Conservation (phyloP, 2,113 vertebrate genomes). For the Polypterus bichir region DNA sequence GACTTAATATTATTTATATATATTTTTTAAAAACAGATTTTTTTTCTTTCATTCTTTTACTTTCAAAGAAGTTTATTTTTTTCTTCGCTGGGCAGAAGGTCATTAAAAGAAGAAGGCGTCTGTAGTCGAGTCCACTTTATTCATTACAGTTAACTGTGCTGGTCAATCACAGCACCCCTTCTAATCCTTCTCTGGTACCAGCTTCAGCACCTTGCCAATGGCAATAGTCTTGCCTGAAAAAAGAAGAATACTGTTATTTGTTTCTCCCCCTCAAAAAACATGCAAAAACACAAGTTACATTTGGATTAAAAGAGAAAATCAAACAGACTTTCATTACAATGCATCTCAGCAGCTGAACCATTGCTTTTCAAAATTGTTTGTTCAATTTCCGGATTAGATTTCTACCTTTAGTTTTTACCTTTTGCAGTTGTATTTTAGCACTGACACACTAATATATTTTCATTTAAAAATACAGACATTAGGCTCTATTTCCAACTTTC, state of each 20-base stretch:
- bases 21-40: constrained; percentile 42
- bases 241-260: constrained; percentile 2
- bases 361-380: too few species aligned
- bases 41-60: constrained; percentile 42
- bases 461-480: too few species aligned
- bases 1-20: constrained; percentile 49
- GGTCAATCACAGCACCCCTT: constrained; percentile 53
- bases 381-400: too few species aligned
- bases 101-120: constrained; percentile 63
- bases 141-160: constrained; percentile 64
- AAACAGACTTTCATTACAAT: too few species aligned
- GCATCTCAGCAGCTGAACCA: too few species aligned
- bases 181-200: constrained; percentile 99
- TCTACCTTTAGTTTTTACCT: too few species aligned
- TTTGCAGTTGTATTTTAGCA: too few species aligned
- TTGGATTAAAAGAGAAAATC: too few species aligned
- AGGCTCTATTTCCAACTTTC: too few species aligned
- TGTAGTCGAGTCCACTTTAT: constrained; percentile 67
- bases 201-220: constrained; percentile 98
- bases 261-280: neutral
- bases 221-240: constrained; percentile 93
- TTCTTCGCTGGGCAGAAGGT: constrained; percentile 53
- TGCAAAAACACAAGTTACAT: too few species aligned
- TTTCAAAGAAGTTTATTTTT: constrained; percentile 30
- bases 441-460: too few species aligned